These are phyloP conservation scores for Petrolisthes cinctipes DNA, from an alignment of 2,888 invertebrate genomes.

Conservation along the genomic window DNA sequence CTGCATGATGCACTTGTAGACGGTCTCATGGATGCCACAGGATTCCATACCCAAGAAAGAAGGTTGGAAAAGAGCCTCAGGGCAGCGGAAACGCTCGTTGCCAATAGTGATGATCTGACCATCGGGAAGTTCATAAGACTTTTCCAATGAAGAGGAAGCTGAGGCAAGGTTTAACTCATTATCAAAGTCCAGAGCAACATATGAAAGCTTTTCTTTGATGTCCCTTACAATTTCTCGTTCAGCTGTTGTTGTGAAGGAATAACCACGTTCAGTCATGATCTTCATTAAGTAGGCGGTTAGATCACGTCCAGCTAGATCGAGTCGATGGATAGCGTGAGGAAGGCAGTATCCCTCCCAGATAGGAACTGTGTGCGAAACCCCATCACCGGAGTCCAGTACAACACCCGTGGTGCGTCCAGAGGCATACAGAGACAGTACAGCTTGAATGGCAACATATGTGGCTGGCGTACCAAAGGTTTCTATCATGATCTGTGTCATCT, in stretches of 20 bases:
- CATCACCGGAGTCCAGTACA: slow-evolving; percentile 62
- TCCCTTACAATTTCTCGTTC: slow-evolving; percentile 65
- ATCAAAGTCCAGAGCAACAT: slow-evolving; percentile 61
- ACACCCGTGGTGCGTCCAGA: slow-evolving; percentile 63
- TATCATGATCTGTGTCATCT: slow-evolving; percentile 88
- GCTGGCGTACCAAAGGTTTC: slow-evolving; percentile 93
- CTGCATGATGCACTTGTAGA: slow-evolving; percentile 62
- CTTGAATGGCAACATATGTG: slow-evolving; percentile 94
- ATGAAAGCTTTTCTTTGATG: slow-evolving; percentile 65
- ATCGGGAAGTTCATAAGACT: slow-evolving; percentile 65
- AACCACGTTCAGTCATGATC: slow-evolving; percentile 81
- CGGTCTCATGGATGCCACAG: slow-evolving; percentile 59
- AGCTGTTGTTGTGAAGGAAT: slow-evolving; percentile 65
- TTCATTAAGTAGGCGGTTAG: slow-evolving; percentile 97
- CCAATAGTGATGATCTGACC: slow-evolving; percentile 65
- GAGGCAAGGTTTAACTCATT: slow-evolving; percentile 53
- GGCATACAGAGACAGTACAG: slow-evolving; percentile 73
- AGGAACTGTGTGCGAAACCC: slow-evolving; percentile 63
- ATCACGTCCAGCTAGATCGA: slow-evolving; percentile 96
- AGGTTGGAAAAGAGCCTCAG: slow-evolving; percentile 65
- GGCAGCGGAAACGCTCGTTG: slow-evolving; percentile 63
- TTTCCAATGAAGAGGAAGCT: slow-evolving; percentile 59
- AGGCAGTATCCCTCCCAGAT: slow-evolving; percentile 74
- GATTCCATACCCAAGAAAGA: slow-evolving; percentile 66
- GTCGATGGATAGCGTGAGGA: slow-evolving; percentile 95